Base-by-base conservation (phyloP, 2,888 invertebrate species). In the Eupithecia dodoneata region DNA sequence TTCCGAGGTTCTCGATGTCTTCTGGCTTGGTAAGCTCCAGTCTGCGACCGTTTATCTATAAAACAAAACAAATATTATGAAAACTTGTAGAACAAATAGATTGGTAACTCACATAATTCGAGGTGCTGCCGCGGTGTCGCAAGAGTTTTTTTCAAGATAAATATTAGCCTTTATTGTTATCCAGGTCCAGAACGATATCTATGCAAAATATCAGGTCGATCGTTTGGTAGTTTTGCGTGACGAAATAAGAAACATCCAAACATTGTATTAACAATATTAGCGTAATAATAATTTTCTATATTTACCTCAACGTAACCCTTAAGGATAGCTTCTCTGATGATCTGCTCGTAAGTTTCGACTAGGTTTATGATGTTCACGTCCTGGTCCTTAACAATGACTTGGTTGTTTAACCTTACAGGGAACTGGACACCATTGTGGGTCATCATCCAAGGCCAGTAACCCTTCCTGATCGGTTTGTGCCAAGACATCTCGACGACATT, bases 361-460 rank as follows among this genome's bases (percentile, higher is more conserved):
- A 93, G 78, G 71, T 87, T 87, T 52, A 93, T 81, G 3, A 86
- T 78, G 45, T 89, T 86, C 45, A 89, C 80, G 76, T 93, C 91
- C 9, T 87, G 82, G 44, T 94, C 90, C 47, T 86, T 85, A 10
- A 89, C 82, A 78, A 93, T 85, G 63, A 90, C 83, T 75, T 92
- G 90, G 85, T 95, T 91, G 86, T 96, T 94, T 1, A 92, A 90
- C 79, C 96, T 94, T 44, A 93, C 91, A 0, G 96, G 95, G 69
- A 96, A 85, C 76, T 96, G 94, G 7, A 96, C 90, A 74, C 96
- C 96, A 81, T 96, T 96, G 86, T 95, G 94, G 77, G 93, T 87
- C 72, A 90, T 87, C 89, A 96, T 87, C 88, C 96, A 95, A 0
- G 96, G 96, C 91, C 96, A 96, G 88, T 96, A 96, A 79, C 96